These are phyloP conservation scores for Caprella mutica DNA, from an alignment of 2,888 invertebrate genomes.

Conservation along the genomic window DNA sequence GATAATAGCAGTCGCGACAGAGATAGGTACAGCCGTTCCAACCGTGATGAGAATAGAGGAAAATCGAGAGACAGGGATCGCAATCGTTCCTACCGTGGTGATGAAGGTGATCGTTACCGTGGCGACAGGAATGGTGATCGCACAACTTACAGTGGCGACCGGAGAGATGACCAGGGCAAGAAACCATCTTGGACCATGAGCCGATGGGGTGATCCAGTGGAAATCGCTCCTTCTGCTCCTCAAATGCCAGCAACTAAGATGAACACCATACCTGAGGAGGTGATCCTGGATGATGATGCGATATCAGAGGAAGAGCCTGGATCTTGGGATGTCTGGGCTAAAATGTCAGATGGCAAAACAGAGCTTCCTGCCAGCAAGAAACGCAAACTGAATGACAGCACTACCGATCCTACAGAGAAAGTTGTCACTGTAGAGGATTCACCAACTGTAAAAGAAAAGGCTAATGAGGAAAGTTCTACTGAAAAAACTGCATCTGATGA, in stretches of 20 bases:
- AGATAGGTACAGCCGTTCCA: no score
- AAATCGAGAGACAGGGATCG: constrained; percentile 4
- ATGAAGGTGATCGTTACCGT: constrained; percentile 9
- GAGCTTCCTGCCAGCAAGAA: not conserved
- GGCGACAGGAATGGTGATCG: not conserved
- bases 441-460: no score
- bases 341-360: constrained; percentile 4
- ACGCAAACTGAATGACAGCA: not conserved
- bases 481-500: no score
- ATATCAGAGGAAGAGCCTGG: constrained; percentile 8
- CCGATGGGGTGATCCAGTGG: constrained; percentile 1
- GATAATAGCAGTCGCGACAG: not conserved
- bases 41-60: constrained; percentile 9
- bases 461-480: no score
- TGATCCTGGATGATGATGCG: not conserved
- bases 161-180: not conserved
- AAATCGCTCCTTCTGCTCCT: not conserved
- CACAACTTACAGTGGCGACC: constrained; percentile 1
- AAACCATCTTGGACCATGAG: constrained; percentile 7
- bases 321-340: constrained; percentile 21
- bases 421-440: not conserved
- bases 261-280: constrained; percentile 2
- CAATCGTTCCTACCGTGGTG: not conserved
- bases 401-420: not conserved
- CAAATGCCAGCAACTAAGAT: not conserved